A percentile compares a stretch with the other conserved stretches of the same genome.
These are phyloP conservation scores for Atherinomorus stipes DNA, from an alignment of 2,113 vertebrate genomes.

Conservation along the genomic window DNA sequence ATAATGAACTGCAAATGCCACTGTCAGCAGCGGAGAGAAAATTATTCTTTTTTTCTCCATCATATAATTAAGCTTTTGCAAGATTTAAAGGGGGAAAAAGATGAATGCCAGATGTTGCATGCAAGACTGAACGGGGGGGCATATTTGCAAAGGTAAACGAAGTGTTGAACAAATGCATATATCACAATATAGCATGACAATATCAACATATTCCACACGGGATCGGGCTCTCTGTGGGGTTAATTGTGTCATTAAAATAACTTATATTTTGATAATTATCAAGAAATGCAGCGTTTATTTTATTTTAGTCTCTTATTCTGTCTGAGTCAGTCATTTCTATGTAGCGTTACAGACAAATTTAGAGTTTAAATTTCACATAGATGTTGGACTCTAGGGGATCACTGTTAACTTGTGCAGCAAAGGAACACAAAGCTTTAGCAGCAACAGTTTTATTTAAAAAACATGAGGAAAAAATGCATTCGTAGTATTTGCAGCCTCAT, in stretches of 20 bases:
- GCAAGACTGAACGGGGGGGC: slow-evolving; percentile 3
- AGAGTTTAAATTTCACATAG: not conserved
- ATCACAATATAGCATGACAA: not conserved
- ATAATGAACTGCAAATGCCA: slow-evolving; percentile 50
- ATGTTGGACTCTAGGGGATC: not conserved
- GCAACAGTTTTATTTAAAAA: not conserved
- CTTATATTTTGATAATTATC: no score
- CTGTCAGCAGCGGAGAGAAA: slow-evolving; percentile 17
- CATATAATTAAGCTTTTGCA: slow-evolving; percentile 47
- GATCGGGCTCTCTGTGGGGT: not conserved
- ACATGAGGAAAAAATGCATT: not conserved
- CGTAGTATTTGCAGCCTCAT: not conserved
- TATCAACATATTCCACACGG: not conserved
- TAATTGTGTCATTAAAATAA: not conserved
- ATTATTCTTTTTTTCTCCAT: slow-evolving; percentile 19
- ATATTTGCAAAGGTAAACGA: not conserved
- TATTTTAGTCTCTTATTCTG: no score
- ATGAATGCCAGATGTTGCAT: slow-evolving; percentile 5
- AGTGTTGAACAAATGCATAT: not conserved
- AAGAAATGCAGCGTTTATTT: no score
- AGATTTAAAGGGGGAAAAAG: slow-evolving; percentile 8
- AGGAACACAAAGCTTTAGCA: not conserved
- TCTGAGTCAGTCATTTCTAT: no score
- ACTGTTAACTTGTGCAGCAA: not conserved
- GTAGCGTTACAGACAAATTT: not conserved